These are phyloP conservation scores for Caenorhabditis becei DNA, from an alignment of 2,888 invertebrate genomes.

Conservation along the genomic window DNA sequence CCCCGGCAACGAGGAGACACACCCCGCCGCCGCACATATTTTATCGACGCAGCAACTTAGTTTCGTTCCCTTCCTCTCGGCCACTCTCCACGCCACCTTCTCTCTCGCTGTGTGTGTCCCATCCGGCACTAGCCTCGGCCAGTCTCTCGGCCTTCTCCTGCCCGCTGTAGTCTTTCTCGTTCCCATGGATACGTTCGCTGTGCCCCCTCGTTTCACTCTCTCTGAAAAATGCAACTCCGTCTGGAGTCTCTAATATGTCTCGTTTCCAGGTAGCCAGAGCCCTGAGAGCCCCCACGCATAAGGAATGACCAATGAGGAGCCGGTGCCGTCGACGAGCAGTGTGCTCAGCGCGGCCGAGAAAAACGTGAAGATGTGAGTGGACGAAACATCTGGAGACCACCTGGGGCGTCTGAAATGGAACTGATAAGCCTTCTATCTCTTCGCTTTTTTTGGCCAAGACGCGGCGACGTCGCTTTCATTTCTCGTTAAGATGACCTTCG, in stretches of 20 bases:
- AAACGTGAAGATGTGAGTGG: slow-evolving; percentile 50
- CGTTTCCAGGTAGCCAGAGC: slow-evolving; percentile 21
- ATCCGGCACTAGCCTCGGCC: slow-evolving; percentile 4
- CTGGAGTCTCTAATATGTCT: slow-evolving; percentile 30
- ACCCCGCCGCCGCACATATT: slow-evolving; percentile 55
- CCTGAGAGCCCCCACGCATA: slow-evolving; percentile 8
- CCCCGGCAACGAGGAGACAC: slow-evolving; percentile 51
- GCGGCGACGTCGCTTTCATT: neutral
- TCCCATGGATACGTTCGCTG: slow-evolving; percentile 40
- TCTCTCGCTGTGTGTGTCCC: slow-evolving; percentile 19
- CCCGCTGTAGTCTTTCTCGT: slow-evolving; percentile 14
- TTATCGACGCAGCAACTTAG: slow-evolving; percentile 61
- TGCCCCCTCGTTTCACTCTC: too few species aligned
- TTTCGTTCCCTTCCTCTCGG: slow-evolving; percentile 42
- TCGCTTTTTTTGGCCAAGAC: slow-evolving; percentile 13
- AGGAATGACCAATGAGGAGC: slow-evolving; percentile 56
- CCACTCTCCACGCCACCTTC: slow-evolving; percentile 30
- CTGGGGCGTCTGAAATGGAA: neutral
- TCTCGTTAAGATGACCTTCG: slow-evolving; percentile 22
- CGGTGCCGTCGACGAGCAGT: slow-evolving; percentile 53
- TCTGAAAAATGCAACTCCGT: slow-evolving; percentile 40
- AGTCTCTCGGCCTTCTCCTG: neutral
- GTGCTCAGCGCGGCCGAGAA: slow-evolving; percentile 46
- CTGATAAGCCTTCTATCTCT: slow-evolving; percentile 27
- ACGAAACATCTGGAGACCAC: neutral